phyloP scores from a whole-genome alignment of 2,888 invertebrate species.

The Erynnis tages region DNA sequence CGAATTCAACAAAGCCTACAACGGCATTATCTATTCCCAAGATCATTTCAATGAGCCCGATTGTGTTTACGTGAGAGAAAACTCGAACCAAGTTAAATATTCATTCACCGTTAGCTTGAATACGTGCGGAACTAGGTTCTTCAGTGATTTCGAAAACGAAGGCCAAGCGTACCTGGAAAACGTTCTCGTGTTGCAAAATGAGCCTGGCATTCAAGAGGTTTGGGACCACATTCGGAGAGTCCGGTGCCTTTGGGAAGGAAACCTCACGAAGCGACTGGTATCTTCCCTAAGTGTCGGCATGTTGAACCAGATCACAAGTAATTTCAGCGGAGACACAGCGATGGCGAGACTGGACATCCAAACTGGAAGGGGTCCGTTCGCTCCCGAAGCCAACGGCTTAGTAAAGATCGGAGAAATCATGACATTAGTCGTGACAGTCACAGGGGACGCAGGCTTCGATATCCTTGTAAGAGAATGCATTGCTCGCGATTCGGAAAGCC shows the following conservation, averaged over 20 bases:
- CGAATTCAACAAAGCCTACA: constrained; percentile 88
- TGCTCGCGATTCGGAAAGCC: constrained; percentile 86
- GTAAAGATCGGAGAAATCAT: constrained; percentile 91
- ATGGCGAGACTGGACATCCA: constrained; percentile 90
- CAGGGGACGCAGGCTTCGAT: constrained; percentile 90
- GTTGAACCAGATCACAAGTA: constrained; percentile 89
- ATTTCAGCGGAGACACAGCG: constrained; percentile 92
- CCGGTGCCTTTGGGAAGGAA: constrained; percentile 91
- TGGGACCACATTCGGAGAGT: constrained; percentile 91
- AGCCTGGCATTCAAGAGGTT: constrained; percentile 87
- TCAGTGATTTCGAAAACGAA: constrained; percentile 88
- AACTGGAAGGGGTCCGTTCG: constrained; percentile 88
- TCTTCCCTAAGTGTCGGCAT: constrained; percentile 89
- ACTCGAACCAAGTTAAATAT: constrained; percentile 85
- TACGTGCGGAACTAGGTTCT: constrained; percentile 89
- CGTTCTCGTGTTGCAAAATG: constrained; percentile 88
- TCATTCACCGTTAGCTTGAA: constrained; percentile 88
- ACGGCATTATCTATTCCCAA: constrained; percentile 91
- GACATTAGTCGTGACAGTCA: constrained; percentile 90
- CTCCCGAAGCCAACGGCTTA: constrained; percentile 87
- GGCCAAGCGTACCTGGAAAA: constrained; percentile 91
- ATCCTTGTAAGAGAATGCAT: constrained; percentile 89
- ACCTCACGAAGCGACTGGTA: constrained; percentile 87
- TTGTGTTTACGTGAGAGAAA: constrained; percentile 88
- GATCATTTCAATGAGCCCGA: constrained; percentile 85